These are phyloP conservation scores for Dryocosmus kuriphilus DNA, from an alignment of 2,888 invertebrate species.

Conservation along the genomic window DNA sequence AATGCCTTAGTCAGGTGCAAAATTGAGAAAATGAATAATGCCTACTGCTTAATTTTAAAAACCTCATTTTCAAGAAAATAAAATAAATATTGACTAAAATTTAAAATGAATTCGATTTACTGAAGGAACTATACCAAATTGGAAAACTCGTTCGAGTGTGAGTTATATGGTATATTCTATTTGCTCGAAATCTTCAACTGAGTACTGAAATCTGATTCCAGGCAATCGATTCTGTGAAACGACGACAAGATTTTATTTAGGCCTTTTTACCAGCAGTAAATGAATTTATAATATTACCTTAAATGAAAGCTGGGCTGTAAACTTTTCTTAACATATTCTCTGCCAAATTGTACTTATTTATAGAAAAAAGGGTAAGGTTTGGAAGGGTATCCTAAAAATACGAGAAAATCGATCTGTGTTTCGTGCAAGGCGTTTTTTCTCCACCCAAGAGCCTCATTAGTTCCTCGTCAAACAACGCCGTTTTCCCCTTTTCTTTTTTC, in stretches of 20 bases:
- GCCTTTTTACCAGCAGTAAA: neutral
- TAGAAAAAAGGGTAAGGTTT: conserved; percentile 6
- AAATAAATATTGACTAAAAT: too few relatives aligned
- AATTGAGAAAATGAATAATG: too few relatives aligned
- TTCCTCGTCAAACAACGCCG: conserved; percentile 63
- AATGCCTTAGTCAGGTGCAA: conserved; percentile 57
- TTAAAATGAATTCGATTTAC: neutral
- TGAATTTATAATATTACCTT: neutral
- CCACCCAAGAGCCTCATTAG: conserved; percentile 67
- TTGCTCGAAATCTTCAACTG: neutral
- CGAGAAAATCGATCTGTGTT: conserved; percentile 63
- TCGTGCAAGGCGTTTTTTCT: conserved; percentile 50
- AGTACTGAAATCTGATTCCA: neutral
- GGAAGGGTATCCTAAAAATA: conserved; percentile 42
- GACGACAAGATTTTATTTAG: neutral
- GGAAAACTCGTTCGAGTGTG: neutral
- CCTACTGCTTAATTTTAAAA: too few relatives aligned
- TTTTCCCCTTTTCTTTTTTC: conserved; percentile 53
- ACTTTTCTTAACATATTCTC: neutral
- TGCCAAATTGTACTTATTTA: neutral
- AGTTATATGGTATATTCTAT: neutral
- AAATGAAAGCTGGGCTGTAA: too few relatives aligned
- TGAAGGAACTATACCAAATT: conserved; percentile 30
- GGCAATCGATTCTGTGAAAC: neutral
- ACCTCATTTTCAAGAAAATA: too few relatives aligned